A percentile compares a stretch with the other conserved stretches of the same genome.
Conservation (phyloP, 2,888 invertebrate genomes). For the Torymus auratus region DNA sequence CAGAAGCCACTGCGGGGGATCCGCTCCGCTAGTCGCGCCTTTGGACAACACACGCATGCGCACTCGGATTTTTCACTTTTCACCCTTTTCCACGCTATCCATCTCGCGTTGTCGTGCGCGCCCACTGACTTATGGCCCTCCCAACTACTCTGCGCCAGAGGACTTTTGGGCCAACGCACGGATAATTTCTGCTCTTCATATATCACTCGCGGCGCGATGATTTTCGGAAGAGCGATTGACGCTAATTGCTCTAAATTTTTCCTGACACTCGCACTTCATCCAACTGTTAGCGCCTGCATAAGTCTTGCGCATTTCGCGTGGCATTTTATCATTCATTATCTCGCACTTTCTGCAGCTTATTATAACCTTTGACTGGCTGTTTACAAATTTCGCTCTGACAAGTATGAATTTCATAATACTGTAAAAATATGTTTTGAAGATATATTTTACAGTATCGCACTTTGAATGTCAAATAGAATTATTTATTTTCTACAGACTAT, state of each 20-base stretch:
- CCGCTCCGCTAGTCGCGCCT: slow-evolving; percentile 60
- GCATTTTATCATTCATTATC: too few relatives aligned
- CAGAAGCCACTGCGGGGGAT: slow-evolving; percentile 41
- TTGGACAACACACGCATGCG: background rate
- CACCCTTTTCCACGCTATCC: background rate
- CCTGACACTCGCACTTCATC: background rate
- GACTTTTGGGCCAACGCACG: background rate
- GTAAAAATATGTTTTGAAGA: too few relatives aligned
- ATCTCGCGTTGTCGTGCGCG: slow-evolving; percentile 15
- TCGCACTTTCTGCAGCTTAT: too few relatives aligned
- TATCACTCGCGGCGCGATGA: slow-evolving; percentile 13
- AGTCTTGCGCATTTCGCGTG: too few relatives aligned
- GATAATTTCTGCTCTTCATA: slow-evolving; percentile 15
- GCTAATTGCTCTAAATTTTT: slow-evolving; percentile 42
- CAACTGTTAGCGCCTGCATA: too few relatives aligned
- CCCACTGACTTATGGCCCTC: background rate
- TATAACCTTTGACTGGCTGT: too few relatives aligned
- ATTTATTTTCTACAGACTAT: too few relatives aligned
- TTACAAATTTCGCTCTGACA: too few relatives aligned
- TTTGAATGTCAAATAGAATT: too few relatives aligned
- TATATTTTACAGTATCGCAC: too few relatives aligned
- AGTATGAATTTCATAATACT: too few relatives aligned
- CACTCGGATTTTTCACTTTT: background rate
- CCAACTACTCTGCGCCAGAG: background rate
- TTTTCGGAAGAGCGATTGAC: slow-evolving; percentile 39